Evolutionary conservation across 1,140 invertebrate genomes (phyloP), one percentile per base, ranked within the genome.

Genomic region (Drosophila ambigua): DNA sequence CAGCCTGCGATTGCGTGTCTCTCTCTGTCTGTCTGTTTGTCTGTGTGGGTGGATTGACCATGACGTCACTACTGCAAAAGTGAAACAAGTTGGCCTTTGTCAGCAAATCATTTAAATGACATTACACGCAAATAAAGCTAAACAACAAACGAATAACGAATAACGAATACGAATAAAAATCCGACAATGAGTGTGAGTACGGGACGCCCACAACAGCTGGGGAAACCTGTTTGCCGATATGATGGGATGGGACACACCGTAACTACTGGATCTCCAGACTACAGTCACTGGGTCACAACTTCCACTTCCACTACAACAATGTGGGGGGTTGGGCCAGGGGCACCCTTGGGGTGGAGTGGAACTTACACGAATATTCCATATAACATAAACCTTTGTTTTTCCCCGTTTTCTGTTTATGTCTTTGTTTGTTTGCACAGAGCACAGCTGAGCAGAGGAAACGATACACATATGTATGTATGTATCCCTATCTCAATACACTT

Each of bases 41-140:
- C 23, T 63, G 68, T 64, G 81, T 82, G 74, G 79, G 71, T 75
- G 78, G 65, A 72, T 66, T 59, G 83, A 46, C 60, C 71, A 83
- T 87, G 83, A 87, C 83, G 83, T 87, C 83, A 87, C 76, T 68
- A 57, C 72, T 72, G 46, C 72, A 79, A 77, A 68, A 66, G 44
- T 55, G 45, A 85, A 87, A 87, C 82, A 77, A 88, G 83, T 87
- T 87, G 83, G 83, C 83, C 84, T 87, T 87, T 88, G 73, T 57
- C 80, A 84, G 73, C 72, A 58, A 88, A 87, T 83, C 84, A 87
- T 89, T 87, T 87, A 87, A 87, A 87, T 83, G 84, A 87, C 83
- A 87, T 87, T 87, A 87, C 82, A 87, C 83, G 79, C 83, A 77
- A 87, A 87, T 85, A 72, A 83, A 81, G 85, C 72, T 73, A 71